A percentile compares a stretch with the other conserved stretches of the same genome.
These are phyloP conservation scores for Limnephilus rhombicus DNA, from an alignment of 2,888 invertebrate species.

Conservation along the genomic window DNA sequence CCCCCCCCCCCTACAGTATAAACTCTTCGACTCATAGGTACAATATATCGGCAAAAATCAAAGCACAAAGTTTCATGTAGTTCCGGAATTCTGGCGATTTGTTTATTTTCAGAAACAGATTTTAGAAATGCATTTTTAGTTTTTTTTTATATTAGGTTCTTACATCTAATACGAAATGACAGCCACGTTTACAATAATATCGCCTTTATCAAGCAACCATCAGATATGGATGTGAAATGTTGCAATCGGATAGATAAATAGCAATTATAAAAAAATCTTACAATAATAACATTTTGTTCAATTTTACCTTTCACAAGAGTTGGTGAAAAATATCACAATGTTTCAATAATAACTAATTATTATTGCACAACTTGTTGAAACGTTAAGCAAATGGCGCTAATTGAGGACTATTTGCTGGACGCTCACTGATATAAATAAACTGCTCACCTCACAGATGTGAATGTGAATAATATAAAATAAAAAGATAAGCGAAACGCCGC, in stretches of 20 bases:
- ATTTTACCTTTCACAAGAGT: not conserved
- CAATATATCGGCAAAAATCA: too few relatives aligned
- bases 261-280: too few relatives aligned
- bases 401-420: not conserved
- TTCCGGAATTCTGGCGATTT: too few relatives aligned
- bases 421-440: too few relatives aligned
- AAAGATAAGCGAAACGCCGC: not conserved
- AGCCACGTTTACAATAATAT: not conserved
- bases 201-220: not conserved
- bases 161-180: not conserved
- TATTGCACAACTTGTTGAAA: not conserved
- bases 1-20: too few relatives aligned
- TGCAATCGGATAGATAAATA: not conserved
- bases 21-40: too few relatives aligned
- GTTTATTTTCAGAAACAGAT: too few relatives aligned
- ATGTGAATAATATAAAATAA: not conserved
- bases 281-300: not conserved
- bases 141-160: too few relatives aligned
- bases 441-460: not conserved
- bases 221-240: not conserved
- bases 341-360: not conserved
- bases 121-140: too few relatives aligned
- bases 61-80: too few relatives aligned
- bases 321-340: not conserved
- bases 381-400: not conserved